phyloP scores from a whole-genome alignment of 92 coral and sea anemone species.

The Plumapathes pennacea region DNA sequence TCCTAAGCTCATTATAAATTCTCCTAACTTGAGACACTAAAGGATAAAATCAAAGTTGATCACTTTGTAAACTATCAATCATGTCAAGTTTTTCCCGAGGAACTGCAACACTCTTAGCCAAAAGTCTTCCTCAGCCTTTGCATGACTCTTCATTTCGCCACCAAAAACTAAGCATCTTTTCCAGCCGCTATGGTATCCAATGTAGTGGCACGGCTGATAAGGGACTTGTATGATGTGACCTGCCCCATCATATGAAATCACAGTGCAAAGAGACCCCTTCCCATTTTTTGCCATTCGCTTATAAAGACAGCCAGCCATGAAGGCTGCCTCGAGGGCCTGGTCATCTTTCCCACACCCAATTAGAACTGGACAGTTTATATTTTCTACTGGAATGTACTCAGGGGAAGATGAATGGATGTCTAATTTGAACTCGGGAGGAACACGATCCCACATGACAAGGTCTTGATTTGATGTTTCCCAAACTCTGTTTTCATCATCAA shows the following conservation, averaged over 20 bases:
- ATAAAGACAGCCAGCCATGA: slow-evolving; percentile 19
- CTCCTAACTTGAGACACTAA: too few relatives aligned
- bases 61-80: too few relatives aligned
- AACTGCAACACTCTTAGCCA: slow-evolving; percentile 51
- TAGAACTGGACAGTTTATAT: slow-evolving; percentile 36
- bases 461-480: slow-evolving; percentile 8
- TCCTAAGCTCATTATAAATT: too few relatives aligned
- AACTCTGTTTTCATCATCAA: neutral
- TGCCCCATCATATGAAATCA: slow-evolving; percentile 55
- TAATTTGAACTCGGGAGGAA: too few relatives aligned
- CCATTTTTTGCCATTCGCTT: slow-evolving; percentile 37
- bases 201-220: slow-evolving; percentile 29
- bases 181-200: slow-evolving; percentile 10
- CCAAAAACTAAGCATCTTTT: slow-evolving; percentile 34
- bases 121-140: slow-evolving; percentile 57
- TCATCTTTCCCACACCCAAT: slow-evolving; percentile 56
- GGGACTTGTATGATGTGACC: slow-evolving; percentile 77
- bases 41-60: too few relatives aligned
- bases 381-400: slow-evolving; percentile 54
- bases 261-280: slow-evolving; percentile 40
- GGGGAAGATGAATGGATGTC: slow-evolving; percentile 10
- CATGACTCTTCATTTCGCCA: slow-evolving; percentile 54
- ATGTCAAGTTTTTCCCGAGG: slow-evolving; percentile 16
- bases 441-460: neutral
- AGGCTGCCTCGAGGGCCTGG: neutral